These are phyloP conservation scores for Todiramphus chloris DNA, from an alignment of 2,113 vertebrate species.

Conservation along the genomic window DNA sequence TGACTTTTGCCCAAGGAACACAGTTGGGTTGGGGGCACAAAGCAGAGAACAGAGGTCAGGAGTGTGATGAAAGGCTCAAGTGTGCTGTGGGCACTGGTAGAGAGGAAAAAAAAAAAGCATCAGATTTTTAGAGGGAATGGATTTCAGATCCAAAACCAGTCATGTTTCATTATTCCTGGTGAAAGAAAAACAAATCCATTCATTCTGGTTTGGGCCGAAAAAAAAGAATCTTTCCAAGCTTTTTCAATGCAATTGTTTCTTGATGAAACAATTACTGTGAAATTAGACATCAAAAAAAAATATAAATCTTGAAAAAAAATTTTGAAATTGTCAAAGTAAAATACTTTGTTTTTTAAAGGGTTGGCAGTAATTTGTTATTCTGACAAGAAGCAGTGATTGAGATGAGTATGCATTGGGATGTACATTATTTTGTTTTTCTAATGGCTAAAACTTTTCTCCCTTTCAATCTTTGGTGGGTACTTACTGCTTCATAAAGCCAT, in stretches of 20 bases:
- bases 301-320: background rate
- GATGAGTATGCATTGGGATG: background rate
- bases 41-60: background rate
- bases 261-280: background rate
- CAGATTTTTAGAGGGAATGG: background rate
- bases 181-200: background rate
- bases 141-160: background rate
- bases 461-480: background rate
- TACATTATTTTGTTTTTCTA: background rate
- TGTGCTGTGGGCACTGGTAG: fast-evolving
- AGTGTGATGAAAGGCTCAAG: background rate
- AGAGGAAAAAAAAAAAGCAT: background rate
- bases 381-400: background rate
- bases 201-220: background rate
- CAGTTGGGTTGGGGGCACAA: fast-evolving
- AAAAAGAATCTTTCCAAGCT: background rate
- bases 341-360: background rate
- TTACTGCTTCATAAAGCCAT: background rate
- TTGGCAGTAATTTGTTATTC: background rate
- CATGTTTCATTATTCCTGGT: background rate
- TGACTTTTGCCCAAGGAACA: fast-evolving
- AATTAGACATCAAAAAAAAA: background rate
- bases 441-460: background rate
- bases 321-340: background rate
- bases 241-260: background rate